Conservation (phyloP, 2,113 vertebrate species). For the Gracilinanus agilis region DNA sequence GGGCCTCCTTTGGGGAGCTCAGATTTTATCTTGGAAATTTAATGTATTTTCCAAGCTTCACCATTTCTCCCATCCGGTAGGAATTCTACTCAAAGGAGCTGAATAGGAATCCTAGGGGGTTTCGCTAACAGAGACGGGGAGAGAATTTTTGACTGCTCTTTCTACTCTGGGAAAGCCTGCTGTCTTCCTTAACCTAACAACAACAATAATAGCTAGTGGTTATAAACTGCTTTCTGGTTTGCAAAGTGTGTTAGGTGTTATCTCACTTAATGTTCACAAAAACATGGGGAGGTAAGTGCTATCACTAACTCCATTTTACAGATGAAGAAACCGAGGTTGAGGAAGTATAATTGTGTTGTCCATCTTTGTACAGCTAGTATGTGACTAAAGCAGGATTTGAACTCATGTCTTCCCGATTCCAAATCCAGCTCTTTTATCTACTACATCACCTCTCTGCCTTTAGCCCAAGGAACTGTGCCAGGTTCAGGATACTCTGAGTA, state of each 20-base stretch:
- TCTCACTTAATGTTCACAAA: neutral
- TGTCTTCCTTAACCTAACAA: neutral
- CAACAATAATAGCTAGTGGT: neutral
- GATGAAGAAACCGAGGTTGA: neutral
- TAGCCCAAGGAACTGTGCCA: constrained; percentile 10
- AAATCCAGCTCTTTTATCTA: neutral
- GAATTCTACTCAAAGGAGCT: neutral
- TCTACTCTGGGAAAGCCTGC: neutral
- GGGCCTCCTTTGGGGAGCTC: neutral
- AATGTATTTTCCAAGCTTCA: neutral
- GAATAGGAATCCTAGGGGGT: neutral
- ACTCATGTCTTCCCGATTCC: neutral
- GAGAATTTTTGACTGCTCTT: neutral
- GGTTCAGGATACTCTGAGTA: neutral
- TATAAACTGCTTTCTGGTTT: neutral
- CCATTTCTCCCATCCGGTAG: neutral
- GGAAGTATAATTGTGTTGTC: neutral
- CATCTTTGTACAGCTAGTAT: neutral
- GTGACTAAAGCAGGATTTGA: neutral
- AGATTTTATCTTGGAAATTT: neutral
- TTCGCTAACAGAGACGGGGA: neutral
- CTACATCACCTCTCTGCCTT: neutral
- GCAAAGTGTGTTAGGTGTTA: neutral
- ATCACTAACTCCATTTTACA: neutral
- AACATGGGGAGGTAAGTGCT: neutral